Base-by-base conservation (phyloP, 2,113 vertebrate species). In the Pelecanoides urinatrix region DNA sequence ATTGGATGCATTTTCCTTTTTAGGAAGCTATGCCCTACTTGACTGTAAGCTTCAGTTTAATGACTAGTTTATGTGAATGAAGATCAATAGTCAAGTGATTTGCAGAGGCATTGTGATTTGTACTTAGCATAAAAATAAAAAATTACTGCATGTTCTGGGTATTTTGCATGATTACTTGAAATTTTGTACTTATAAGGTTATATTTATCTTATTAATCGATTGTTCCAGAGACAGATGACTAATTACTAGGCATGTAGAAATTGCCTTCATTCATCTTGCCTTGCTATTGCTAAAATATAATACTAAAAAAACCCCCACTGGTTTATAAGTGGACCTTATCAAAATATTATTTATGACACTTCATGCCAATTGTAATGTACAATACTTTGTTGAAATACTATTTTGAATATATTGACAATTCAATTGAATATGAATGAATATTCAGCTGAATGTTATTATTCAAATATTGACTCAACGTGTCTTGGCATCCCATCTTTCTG, bases 41-140 rank as follows among this genome's bases (percentile, higher is more conserved):
- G 88, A 42, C 47, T 82, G 47, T 91, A 58, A 55, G 40, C 72
- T 95, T 96, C 14, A 77, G 88, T 65, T 70, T 92, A 95, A 71
- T 76, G 58, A 38, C 36, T 78, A 13, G 25, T 93, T 96, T 92
- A 71, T 70, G 56, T 82, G 78, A 40, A 83, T 70, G 83, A 79
- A 62, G 90, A 61, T 90, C 90, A 90, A 3, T 18, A 92, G 49
- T 36, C 20, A 91, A 63, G 55, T 86, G 87, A 79, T 90, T 63
- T 68, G 32, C 70, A 96, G 77, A 81, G 42, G 20, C 27, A 71
- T 44, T 95, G 62, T 56, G 68, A 74, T 72, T 95, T 94, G 76
- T 96, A 86, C 73, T 96, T 95, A 91, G 32, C 34, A 74, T 92
- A 74, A 92, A 88, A 90, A 78, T 59, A 32, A 66, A 67, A 86